Percentiles rank a stretch among this genome's conserved stretches.
These are phyloP conservation scores for Neosalanx taihuensis DNA, from an alignment of 2,797 vertebrate genomes.

Conservation along the genomic window DNA sequence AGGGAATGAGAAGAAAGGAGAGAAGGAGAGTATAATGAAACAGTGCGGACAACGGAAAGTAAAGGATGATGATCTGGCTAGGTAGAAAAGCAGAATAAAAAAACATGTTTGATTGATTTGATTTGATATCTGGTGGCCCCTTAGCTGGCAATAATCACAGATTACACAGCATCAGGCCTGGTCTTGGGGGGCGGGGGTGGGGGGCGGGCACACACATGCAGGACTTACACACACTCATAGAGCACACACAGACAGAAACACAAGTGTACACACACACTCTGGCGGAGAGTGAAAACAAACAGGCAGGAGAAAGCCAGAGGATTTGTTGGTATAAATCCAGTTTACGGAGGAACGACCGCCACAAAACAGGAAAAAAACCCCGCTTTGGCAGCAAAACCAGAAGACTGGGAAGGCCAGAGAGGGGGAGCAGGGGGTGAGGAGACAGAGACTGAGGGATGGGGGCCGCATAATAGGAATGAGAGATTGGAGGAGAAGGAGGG, in stretches of 20 bases:
- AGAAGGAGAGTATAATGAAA: conserved; percentile 1
- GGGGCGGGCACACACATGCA: conserved; percentile 21
- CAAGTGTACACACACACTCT: conserved; percentile 38
- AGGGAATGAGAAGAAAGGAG: conserved; percentile 8
- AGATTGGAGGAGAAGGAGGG: conserved; percentile 16
- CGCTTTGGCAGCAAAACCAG: conserved; percentile 56
- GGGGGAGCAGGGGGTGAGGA: conserved; percentile 21
- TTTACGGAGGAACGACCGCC: conserved; percentile 56
- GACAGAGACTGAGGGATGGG: neutral
- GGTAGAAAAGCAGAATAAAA: conserved; percentile 46
- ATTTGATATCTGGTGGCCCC: conserved; percentile 42
- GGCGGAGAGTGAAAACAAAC: conserved; percentile 48
- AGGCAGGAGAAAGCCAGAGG: conserved; percentile 53
- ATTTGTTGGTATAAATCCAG: conserved; percentile 62
- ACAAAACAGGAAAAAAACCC: conserved; percentile 61
- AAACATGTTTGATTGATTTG: too few relatives aligned
- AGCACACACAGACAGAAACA: conserved; percentile 20
- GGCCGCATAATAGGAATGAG: neutral
- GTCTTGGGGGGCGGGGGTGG: conserved; percentile 32
- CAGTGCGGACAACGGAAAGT: conserved; percentile 29
- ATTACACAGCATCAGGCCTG: conserved; percentile 56
- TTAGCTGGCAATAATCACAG: conserved; percentile 52
- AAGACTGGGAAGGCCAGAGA: conserved; percentile 43
- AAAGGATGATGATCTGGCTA: neutral
- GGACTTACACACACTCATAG: conserved; percentile 20